A percentile compares a stretch with the other conserved stretches of the same genome.
Conservation (phyloP, 1,140 invertebrate genomes). For the Drosophila saltans region DNA sequence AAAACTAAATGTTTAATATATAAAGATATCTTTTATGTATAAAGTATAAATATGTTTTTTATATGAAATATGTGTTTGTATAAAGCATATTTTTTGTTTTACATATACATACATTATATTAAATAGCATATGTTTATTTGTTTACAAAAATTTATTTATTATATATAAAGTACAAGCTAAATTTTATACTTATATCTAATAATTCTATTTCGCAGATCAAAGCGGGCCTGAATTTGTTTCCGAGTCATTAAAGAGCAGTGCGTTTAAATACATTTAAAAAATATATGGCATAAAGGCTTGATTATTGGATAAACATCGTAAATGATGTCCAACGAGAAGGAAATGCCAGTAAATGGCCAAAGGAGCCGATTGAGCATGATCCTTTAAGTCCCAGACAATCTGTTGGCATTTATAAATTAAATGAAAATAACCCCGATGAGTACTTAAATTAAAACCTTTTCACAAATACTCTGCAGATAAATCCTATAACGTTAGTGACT, state of each 20-base stretch:
- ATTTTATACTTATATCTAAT: too few relatives aligned
- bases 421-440: slow-evolving; percentile 6
- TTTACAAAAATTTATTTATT: too few relatives aligned
- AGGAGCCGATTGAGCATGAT: slow-evolving; percentile 16
- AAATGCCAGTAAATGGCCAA: slow-evolving; percentile 37
- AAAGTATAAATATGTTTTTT: too few relatives aligned
- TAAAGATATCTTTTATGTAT: too few relatives aligned
- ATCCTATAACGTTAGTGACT: neutral
- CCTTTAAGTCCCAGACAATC: slow-evolving; percentile 13
- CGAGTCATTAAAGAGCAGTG: neutral
- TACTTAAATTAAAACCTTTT: neutral
- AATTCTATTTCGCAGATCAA: too few relatives aligned
- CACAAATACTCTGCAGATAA: slow-evolving; percentile 4
- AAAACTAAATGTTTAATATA: too few relatives aligned
- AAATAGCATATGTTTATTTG: too few relatives aligned
- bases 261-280: slow-evolving; percentile 7
- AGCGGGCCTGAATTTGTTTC: too few relatives aligned
- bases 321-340: slow-evolving; percentile 28
- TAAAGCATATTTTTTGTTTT: too few relatives aligned
- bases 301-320: slow-evolving; percentile 58
- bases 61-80: too few relatives aligned
- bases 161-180: too few relatives aligned
- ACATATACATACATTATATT: too few relatives aligned
- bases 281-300: slow-evolving; percentile 29
- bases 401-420: slow-evolving; percentile 24